Conservation (phyloP, 1,140 invertebrate species). For the Propsilocerus akamusi region DNA sequence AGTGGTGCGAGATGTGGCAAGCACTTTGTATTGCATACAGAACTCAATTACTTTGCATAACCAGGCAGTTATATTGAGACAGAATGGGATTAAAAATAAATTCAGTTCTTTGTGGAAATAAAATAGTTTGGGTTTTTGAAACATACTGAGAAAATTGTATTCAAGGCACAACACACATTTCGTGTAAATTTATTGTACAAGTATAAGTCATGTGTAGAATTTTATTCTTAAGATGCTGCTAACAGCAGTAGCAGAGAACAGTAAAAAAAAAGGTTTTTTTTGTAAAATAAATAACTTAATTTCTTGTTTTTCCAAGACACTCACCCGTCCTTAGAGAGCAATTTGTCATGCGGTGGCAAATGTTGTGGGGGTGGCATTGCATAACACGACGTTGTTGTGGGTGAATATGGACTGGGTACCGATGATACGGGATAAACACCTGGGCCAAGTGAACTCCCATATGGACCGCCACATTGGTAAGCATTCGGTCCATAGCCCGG, state of each 20-base stretch:
- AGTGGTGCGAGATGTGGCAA: no score
- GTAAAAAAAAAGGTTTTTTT: neutral
- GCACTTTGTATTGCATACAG: no score
- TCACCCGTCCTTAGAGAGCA: slow-evolving; percentile 54
- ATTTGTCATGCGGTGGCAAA: slow-evolving; percentile 51
- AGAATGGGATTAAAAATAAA: no score
- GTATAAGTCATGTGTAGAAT: slow-evolving; percentile 1
- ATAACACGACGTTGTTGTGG: slow-evolving; percentile 51
- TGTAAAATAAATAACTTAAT: slow-evolving; percentile 5
- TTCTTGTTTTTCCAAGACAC: slow-evolving; percentile 16
- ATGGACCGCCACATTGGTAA: slow-evolving; percentile 30
- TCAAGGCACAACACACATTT: no score
- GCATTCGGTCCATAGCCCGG: slow-evolving; percentile 50
- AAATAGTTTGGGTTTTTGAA: no score
- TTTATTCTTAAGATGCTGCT: neutral
- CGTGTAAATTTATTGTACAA: neutral
- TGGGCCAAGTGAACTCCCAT: slow-evolving; percentile 22
- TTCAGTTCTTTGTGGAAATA: no score
- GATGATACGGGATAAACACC: slow-evolving; percentile 33
- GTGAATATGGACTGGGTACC: slow-evolving; percentile 49
- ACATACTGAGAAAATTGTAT: no score
- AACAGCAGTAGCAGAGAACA: neutral
- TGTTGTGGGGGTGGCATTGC: slow-evolving; percentile 63
- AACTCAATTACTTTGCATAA: no score
- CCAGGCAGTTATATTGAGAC: no score